Percentiles rank a stretch among this genome's conserved stretches.
Evolutionary conservation across 2,113 vertebrate genomes (phyloP).

Genomic region (Antigone vipio): DNA sequence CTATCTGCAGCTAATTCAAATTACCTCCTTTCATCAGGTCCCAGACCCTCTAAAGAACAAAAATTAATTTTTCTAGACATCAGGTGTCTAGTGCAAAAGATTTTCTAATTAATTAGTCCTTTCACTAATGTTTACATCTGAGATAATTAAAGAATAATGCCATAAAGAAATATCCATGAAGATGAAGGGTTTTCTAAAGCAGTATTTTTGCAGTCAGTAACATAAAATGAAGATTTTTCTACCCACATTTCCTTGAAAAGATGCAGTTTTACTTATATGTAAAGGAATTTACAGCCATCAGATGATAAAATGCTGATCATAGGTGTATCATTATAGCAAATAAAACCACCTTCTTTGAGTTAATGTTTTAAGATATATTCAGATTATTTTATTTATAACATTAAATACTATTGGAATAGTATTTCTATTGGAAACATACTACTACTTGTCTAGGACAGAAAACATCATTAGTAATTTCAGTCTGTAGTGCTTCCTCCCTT

Average conservation of each 20-base stretch:
- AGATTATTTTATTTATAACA: not conserved
- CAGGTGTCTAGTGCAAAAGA: not conserved
- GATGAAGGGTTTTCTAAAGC: not conserved
- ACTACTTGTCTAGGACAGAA: not conserved
- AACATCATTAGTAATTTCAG: not conserved
- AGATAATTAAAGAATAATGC: conserved; percentile 13
- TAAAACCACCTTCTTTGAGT: not conserved
- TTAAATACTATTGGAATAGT: not conserved
- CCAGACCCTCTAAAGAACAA: not conserved
- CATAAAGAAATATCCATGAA: not conserved
- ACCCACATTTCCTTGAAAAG: not conserved
- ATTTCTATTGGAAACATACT: not conserved
- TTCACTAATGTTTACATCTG: not conserved
- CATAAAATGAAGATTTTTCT: not conserved
- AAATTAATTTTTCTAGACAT: conserved; percentile 32
- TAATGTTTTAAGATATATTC: not conserved
- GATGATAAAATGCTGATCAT: not conserved
- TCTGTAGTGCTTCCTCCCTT: not conserved
- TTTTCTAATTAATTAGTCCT: conserved; percentile 41
- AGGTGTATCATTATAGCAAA: not conserved
- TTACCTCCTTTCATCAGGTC: conserved; percentile 15
- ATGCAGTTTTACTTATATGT: not conserved
- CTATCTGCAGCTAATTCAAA: conserved; percentile 32
- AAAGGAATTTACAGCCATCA: not conserved
- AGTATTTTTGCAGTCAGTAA: not conserved